phyloP scores from a whole-genome alignment of 2,888 invertebrate genomes.

The Nomada hirtipes region DNA sequence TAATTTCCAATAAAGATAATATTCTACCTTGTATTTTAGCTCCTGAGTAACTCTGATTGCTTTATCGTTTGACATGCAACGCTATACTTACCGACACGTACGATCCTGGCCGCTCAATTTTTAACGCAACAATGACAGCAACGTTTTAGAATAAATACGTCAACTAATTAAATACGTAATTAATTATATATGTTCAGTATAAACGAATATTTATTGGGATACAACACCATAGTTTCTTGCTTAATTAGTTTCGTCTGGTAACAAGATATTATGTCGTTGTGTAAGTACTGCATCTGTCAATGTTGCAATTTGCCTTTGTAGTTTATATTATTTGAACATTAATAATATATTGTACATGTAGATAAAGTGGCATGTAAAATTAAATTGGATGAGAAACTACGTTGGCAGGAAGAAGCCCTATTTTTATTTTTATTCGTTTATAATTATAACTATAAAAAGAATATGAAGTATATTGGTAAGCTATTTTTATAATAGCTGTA shows the following conservation, averaged over 20 bases:
- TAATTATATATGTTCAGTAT: background rate
- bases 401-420: too few relatives aligned
- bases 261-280: background rate
- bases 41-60: background rate
- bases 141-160: background rate
- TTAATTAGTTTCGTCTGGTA: conserved; percentile 3
- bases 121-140: background rate
- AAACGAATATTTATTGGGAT: background rate
- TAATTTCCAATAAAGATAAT: conserved; percentile 7
- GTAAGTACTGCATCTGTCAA: too few relatives aligned
- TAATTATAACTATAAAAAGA: too few relatives aligned
- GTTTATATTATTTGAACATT: too few relatives aligned
- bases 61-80: conserved; percentile 2
- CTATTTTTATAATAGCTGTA: too few relatives aligned
- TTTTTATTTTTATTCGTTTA: too few relatives aligned
- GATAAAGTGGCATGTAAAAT: too few relatives aligned
- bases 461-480: too few relatives aligned
- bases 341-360: too few relatives aligned
- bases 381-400: too few relatives aligned
- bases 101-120: background rate
- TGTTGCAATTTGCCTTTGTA: too few relatives aligned
- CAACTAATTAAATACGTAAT: conserved; percentile 11
- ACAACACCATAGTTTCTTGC: background rate
- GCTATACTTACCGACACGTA: conserved; percentile 10
- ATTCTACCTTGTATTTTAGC: background rate